Base-by-base conservation (phyloP, 2,888 invertebrate genomes). In the Leptinotarsa rubiginosa region DNA sequence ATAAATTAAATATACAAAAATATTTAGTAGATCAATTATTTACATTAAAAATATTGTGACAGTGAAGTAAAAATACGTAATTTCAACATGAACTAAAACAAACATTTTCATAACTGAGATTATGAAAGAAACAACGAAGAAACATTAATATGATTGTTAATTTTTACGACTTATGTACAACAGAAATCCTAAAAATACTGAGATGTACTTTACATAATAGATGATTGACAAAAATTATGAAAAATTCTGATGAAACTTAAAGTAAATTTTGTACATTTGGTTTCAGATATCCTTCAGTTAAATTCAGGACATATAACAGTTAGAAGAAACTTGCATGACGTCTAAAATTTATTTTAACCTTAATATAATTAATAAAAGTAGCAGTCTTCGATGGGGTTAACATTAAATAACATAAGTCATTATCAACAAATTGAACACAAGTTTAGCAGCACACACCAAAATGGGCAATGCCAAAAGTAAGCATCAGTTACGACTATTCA, bases 211-310 rank as follows among this genome's bases (percentile, higher is more conserved):
- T 62, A 62, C 62, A 62, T 25, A 62, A 62, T 41, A 62, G 31
- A 16, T 62, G 62, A 31, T 41, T 62, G 62, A 62, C n/a, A 62
- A 62, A 41, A 62, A 15, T 31, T 25, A 77, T 79, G 74, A 78
- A 73, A 56, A 78, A 80, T 70, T 75, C 71, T 78, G 71, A 71
- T 75, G 71, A 71, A 75, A 71, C 65, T 68, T 73, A 65, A 74
- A 73, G 68, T 76, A 72, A 77, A 79, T 79, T 82, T 82, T 82
- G 82, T 83, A 83, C 82, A 81, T 79, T 78, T 76, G 77, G 80
- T 83, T 82, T 82, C 82, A 82, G 81, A 82, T 82, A 83, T 82
- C 83, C 78, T 76, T 81, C 75, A 79, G 79, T 62, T 74, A 67
- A 74, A 12, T 81, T 81, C 80, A 82, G 81, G 82, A 82, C 81